Base-by-base conservation (phyloP, 2,113 vertebrate genomes). In the Panurus biarmicus region DNA sequence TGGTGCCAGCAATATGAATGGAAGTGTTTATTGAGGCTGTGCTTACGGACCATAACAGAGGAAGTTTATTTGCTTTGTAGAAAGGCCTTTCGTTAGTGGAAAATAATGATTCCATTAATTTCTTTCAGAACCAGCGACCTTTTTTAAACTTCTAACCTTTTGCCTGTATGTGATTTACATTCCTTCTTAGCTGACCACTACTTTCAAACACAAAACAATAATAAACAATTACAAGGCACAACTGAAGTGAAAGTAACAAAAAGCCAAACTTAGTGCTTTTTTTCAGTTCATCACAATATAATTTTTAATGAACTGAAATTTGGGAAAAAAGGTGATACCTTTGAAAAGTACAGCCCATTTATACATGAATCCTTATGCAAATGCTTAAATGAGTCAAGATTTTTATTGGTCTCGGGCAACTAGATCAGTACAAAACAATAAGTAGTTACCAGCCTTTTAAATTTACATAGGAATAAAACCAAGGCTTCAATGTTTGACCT, bases 51-150 rank as follows among this genome's bases (percentile, higher is more conserved):
- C 16, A 76, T 85, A 78, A 94, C 64, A 79, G 87, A 95, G 91
- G 83, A 93, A 91, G 81, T 86, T 92, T 87, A 77, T 96, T 91
- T 95, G 84, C 78, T 96, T 96, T 94, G 66, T 89, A 72, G 79
- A 89, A 91, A 91, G 75, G 85, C 38, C 47, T 94, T 96, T 78
- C n/a, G 29, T 95, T 96, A 85, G 50, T 93, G 61, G 62, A 83
- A 96, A 94, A 81, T 74, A 84, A 76, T 89, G 47, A 78, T 87
- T 95, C 89, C 53, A 66, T 86, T 94, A 92, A 85, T 95, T 96
- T 94, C 66, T 92, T 77, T 90, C 74, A 40, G 88, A 92, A 95
- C 69, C 57, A 65, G 14, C 1, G 13, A 69, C 66, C 54, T 89
- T 92, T 65, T 79, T 77, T 53, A 96, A 96, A 79, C 53, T 57